A percentile compares a stretch with the other conserved stretches of the same genome.
Conservation (phyloP, 2,797 vertebrate genomes). For the Heteromormyrus szaboi region DNA sequence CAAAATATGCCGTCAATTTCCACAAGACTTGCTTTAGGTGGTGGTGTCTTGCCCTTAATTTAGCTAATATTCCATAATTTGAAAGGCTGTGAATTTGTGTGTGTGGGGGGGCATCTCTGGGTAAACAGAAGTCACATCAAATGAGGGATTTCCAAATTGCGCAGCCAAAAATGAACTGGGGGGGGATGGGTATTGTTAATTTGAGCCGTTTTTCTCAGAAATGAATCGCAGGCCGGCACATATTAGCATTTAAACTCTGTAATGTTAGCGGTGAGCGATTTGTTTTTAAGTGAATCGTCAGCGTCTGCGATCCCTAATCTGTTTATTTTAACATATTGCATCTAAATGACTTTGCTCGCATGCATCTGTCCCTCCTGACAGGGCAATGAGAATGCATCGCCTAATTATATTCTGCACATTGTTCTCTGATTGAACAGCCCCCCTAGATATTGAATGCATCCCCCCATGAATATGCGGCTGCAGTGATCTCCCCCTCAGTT, state of each 20-base stretch:
- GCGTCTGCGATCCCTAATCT: conserved; percentile 50
- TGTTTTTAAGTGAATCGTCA: conserved; percentile 50
- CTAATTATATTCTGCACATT: conserved; percentile 40
- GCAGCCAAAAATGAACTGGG: conserved; percentile 42
- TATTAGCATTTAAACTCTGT: conserved; percentile 58
- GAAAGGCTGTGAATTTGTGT: conserved; percentile 44
- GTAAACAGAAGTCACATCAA: conserved; percentile 49
- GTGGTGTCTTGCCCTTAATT: conserved; percentile 42
- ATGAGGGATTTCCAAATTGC: conserved; percentile 53
- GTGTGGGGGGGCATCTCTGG: conserved; percentile 36
- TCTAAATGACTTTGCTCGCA: conserved; percentile 46
- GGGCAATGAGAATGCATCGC: conserved; percentile 42
- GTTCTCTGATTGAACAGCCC: conserved; percentile 28
- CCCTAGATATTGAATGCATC: conserved; percentile 33
- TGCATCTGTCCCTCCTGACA: conserved; percentile 41
- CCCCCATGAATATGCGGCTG: conserved; percentile 27
- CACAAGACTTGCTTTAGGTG: conserved; percentile 31
- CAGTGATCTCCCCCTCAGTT: conserved; percentile 34
- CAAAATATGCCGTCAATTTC: conserved; percentile 28
- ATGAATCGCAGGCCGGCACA: conserved; percentile 46
- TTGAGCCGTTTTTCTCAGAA: conserved; percentile 45
- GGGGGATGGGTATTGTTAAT: conserved; percentile 39
- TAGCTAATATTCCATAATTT: conserved; percentile 56
- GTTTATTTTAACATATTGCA: conserved; percentile 50
- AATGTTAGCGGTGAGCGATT: conserved; percentile 47